Evolutionary conservation across 1,140 invertebrate genomes (phyloP), one percentile per base, ranked within the genome.

Genomic region (Brachionus plicatilis): DNA sequence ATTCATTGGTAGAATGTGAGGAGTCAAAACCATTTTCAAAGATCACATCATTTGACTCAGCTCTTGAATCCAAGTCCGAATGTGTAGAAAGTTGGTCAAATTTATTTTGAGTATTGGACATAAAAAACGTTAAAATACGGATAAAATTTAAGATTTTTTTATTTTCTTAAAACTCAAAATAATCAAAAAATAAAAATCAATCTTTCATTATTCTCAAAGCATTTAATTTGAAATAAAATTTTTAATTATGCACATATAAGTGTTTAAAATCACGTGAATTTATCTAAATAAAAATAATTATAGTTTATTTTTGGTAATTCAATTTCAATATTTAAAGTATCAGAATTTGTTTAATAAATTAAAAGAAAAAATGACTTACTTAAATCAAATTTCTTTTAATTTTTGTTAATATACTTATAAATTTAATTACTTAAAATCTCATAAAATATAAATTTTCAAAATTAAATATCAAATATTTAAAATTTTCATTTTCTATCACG

Each of bases 21-120:
- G 72, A 76, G 20, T 47, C 72, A 33, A 47, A 76, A 27, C 43
- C 43, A 50, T 45, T 12, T 8, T 14, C 24, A 24, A 27, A 76
- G 24, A 50, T 76, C 4, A 24, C 41, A 14, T 76, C 72, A 76
- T 29, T 76, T 76, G 72, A 50, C 3, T 76, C 72, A 76, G 41
- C 27, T 76, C 50, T 75, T 14, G 20, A 75, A 43, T 75, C 70
- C n/a, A 43, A 11, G 37, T 75, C 72, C 24, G 72, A 76, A 47
- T 50, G 43, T 12, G 45, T 50, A 24, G 72, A 76, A 50, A 76
- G 17, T 45, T 76, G 72, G 20, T 76, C 72, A 76, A 76, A 50
- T 11, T 50, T 50, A 47, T 76, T 76, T 50, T 29, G 72, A 29
- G 17, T 50, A 37, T 76, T 50, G 9, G 72, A 50, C 72, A 76